Evolutionary conservation across 2,113 vertebrate genomes (phyloP), one percentile per base, ranked within the genome.

Genomic region (Centropus bengalensis): DNA sequence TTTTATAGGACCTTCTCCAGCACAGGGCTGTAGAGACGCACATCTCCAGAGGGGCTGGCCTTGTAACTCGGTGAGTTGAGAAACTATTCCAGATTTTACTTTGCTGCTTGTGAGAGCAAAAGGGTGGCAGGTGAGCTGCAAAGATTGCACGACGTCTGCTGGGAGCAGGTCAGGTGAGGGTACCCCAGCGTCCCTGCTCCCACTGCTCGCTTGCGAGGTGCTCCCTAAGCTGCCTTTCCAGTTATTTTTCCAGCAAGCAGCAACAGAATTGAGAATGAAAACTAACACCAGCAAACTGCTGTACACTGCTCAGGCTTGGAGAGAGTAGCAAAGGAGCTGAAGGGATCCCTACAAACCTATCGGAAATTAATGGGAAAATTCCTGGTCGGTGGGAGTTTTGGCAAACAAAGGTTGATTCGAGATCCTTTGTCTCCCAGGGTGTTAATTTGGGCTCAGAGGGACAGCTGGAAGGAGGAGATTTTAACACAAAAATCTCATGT

Each of bases 381-480:
- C 64, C 52, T 93, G 70, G 85, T 91, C 76, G 71, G 76, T 66
- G 74, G 64, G 89, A 96, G 79, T 91, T 94, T 9, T 55, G 71
- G 85, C 52, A 91, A 78, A 95, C 68, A 97, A 89, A 86, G 88
- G 77, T 94, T 90, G 89, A 77, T 83, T 93, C 6, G 5, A 58
- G 85, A 68, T 88, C 82, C 76, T 90, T 95, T 96, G 93, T 96
- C 69, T 93, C 55, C 54, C 56, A 38, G 71, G 21, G 36, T 93
- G 69, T 68, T 88, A 89, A 91, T 90, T 75, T 83, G 81, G 70
- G 36, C 78, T 89, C 24, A 40, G 52, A 52, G 59, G 82, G 23
- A 58, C 47, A 45, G 52, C 54, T 89, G 87, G 60, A 91, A 93
- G 68, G 55, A 82, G 80, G 30, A 88, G 79, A 55, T 89, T 88